phyloP scores from a whole-genome alignment of 2,797 vertebrate genomes.

The Falco berigora region DNA sequence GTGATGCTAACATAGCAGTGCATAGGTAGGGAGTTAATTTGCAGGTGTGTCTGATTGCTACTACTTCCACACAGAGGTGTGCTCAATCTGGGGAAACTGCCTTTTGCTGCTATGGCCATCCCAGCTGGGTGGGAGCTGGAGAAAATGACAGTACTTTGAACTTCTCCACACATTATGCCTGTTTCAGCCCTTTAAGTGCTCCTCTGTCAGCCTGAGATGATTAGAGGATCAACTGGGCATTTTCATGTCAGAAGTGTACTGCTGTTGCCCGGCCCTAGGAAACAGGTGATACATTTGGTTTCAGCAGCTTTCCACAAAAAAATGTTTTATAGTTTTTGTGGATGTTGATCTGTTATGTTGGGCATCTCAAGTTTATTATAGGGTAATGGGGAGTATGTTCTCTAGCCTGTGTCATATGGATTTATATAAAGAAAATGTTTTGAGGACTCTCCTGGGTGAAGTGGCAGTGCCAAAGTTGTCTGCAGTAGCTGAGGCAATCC shows the following conservation, averaged over 20 bases:
- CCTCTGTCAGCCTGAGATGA: background rate
- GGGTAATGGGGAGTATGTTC: background rate
- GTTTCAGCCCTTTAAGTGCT: background rate
- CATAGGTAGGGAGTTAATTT: background rate
- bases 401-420: background rate
- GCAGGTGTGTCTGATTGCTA: background rate
- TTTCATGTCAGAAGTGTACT: background rate
- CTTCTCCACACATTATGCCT: background rate
- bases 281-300: background rate
- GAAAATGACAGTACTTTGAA: background rate
- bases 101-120: background rate
- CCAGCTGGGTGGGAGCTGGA: background rate
- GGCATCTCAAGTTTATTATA: background rate
- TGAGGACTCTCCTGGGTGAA: background rate
- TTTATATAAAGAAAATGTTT: background rate
- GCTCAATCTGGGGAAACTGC: background rate
- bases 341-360: background rate
- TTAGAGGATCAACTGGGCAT: background rate
- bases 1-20: background rate
- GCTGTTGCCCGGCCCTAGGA: background rate
- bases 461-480: background rate
- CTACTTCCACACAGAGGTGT: background rate
- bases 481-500: background rate
- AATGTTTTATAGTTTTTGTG: background rate
- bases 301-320: background rate